Evolutionary conservation across 2,888 invertebrate species (phyloP), one percentile per base, ranked within the genome.

Genomic region (Sinodicranocentrus sp.): DNA sequence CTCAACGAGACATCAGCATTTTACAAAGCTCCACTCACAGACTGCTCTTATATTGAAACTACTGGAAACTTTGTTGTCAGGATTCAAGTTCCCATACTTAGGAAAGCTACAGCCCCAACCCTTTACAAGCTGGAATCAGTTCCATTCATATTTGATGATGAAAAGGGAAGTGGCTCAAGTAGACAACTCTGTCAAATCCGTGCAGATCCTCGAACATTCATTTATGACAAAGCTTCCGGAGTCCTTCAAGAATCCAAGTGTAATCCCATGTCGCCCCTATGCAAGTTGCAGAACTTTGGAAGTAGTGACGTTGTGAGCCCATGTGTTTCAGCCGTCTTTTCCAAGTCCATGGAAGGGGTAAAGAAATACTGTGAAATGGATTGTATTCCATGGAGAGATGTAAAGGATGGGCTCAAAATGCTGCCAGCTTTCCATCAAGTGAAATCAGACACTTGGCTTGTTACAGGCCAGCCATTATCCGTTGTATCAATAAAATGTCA

Each of bases 31-130:
- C 87, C 86, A 10, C 21, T 88, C 21, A 26, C 87, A 1, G 88
- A 88, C 72, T 88, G 88, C 44, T 82, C 86, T 5, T 87, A 84
- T 23, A 72, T 84, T 21, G 87, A 85, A 54, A 59, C 33, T 15
- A 77, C n/a, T 10, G 83, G 83, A 6, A 82, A 84, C 28, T 87
- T 87, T 26, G 52, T 82, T 13, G 87, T 88, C 10, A 59, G 87
- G 21, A 63, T 88, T 19, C 78, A 79, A 48, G 77, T 87, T 25
- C 88, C 88, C 0, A 76, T 85, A 1, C 23, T 33, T 0, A 71
- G 57, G 54, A 84, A 72, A 54, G 65, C 59, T 2, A 70, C 78
- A 6, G 10, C 61, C 0, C 82, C 82, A 1, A 75, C 84, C 17
- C 52, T 88, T 3, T 77, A 82, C 65, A 82, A 68, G 21, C 10